Percentiles rank a stretch among this genome's conserved stretches.
Conservation (phyloP, 2,888 invertebrate species). For the Dysmachus trigonus region DNA sequence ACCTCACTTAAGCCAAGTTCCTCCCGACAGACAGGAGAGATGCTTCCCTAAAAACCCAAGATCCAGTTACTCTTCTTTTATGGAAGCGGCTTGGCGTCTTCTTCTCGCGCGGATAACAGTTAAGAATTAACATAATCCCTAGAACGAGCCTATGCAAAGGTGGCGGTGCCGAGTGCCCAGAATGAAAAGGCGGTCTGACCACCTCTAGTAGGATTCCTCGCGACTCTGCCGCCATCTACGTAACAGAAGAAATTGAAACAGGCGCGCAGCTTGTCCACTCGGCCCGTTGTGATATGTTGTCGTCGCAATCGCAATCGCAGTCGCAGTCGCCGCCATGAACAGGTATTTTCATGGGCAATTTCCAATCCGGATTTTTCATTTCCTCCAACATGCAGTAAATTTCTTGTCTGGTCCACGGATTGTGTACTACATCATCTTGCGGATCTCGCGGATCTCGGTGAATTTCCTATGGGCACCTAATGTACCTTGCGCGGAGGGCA, state of each 20-base stretch:
- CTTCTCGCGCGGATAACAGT: conserved; percentile 26
- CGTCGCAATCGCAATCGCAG: neutral
- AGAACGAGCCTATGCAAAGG: conserved; percentile 5
- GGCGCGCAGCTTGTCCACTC: conserved; percentile 12
- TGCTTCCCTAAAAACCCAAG: neutral
- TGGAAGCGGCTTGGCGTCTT: conserved; percentile 1
- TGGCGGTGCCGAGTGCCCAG: neutral
- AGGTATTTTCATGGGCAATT: conserved; percentile 41
- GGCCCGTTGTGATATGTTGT: conserved; percentile 17
- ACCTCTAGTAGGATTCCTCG: conserved; percentile 14
- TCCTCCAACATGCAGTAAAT: conserved; percentile 40
- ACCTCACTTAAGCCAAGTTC: neutral
- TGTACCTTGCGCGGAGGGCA: conserved; percentile 29
- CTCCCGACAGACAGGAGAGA: neutral
- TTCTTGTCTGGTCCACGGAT: conserved; percentile 33
- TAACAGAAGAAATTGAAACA: conserved; percentile 25
- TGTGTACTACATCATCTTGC: conserved; percentile 29
- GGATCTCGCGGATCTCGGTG: neutral
- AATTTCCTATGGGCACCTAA: conserved; percentile 24
- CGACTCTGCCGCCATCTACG: neutral
- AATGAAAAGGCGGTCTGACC: conserved; percentile 33
- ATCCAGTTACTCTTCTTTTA: conserved; percentile 23
- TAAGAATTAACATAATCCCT: conserved; percentile 17
- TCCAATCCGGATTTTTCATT: conserved; percentile 43
- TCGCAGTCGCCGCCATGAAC: conserved; percentile 17